Evolutionary conservation across 2,888 invertebrate species (phyloP), one percentile per base, ranked within the genome.

Genomic region (Hermaeophaga mercurialis): DNA sequence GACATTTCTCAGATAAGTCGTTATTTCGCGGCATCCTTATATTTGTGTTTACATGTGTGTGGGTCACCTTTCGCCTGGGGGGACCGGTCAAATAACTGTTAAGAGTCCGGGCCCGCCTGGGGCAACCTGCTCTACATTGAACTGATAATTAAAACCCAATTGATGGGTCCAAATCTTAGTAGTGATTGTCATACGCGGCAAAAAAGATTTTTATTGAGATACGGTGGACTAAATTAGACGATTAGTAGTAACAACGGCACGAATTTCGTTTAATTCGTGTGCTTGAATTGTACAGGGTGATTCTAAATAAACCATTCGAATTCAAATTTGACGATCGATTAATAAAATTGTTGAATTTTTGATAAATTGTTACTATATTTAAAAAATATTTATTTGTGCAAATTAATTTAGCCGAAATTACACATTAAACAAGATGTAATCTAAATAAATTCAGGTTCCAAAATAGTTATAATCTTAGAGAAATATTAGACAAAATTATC

Each of bases 21-120:
- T 9, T 41, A 1, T 34, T 46, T 33, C 2, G 18, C 58, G 60
- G 59, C 63, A 59, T 63, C 57, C 49, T 67, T 15, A 24, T 24
- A 17, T 14, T 24, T 36, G 22, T 47, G 47, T 24, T 47, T 36
- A 47, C 36, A 47, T 47, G 71, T 71, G 71, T 74, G 70, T 72
- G 72, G 73, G 75, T 75, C 71, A 73, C 66, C 66, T 66, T 68
- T 63, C 60, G 68, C 73, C 66, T 63, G 57, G 64, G 72, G 75
- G 74, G 67, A 66, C 65, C 74, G 76, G 76, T 74, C 75, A 75
- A 74, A 66, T 71, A 71, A 75, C 76, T 74, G 76, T 76, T 76
- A 76, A 68, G 70, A 73, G 72, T 71, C 72, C 72, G 75, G 74
- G 73, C 73, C 73, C 68, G 73, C 75, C 72, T 58, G 66, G 59